These are phyloP conservation scores for Strigamia maritima DNA, from an alignment of 2,888 invertebrate genomes.

Conservation along the genomic window DNA sequence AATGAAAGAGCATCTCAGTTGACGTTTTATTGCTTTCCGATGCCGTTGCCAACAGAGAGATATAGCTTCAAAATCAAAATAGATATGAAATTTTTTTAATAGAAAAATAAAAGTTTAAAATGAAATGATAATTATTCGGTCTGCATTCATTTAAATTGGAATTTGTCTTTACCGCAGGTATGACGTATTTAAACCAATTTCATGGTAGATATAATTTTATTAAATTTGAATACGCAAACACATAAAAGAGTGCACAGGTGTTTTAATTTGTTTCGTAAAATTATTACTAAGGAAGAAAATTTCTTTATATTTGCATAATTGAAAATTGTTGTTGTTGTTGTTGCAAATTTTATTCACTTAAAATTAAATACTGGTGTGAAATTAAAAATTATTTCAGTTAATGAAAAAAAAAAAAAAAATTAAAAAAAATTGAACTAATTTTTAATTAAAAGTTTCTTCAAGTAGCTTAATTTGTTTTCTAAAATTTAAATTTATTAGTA, in stretches of 20 bases:
- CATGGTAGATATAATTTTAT: background rate
- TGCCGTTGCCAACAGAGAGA: constrained; percentile 13
- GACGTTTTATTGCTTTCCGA: constrained; percentile 27
- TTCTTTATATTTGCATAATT: constrained; percentile 1
- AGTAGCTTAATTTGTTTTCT: no score
- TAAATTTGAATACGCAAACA: background rate
- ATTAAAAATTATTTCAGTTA: background rate
- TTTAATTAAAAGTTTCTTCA: no score
- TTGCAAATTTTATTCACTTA: background rate
- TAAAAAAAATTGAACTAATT: background rate
- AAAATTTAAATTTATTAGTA: no score
- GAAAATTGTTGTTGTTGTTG: background rate
- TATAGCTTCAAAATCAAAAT: background rate
- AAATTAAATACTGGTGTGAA: background rate
- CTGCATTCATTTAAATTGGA: no score
- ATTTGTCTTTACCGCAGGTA: no score
- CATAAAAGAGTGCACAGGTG: background rate
- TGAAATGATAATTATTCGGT: no score
- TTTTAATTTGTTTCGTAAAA: constrained; percentile 5
- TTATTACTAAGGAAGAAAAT: background rate
- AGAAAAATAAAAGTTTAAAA: background rate
- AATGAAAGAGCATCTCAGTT: background rate
- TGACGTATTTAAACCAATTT: background rate
- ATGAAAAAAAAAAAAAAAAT: background rate
- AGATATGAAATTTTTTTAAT: background rate